These are phyloP conservation scores for Tipula confusa DNA, from an alignment of 2,888 invertebrate species.

Conservation along the genomic window DNA sequence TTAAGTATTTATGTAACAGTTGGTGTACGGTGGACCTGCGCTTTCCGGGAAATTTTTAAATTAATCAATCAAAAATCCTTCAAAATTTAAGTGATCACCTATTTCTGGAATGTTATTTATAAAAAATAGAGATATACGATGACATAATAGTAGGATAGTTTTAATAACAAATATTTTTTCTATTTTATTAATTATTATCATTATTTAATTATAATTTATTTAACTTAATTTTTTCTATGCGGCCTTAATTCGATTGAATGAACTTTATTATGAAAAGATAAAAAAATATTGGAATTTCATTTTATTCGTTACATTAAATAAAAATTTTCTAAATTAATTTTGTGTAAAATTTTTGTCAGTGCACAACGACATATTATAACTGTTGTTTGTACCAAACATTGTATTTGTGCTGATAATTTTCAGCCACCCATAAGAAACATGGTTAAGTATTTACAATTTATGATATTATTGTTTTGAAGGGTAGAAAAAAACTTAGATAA, in stretches of 20 bases:
- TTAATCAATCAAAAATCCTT: too few species aligned
- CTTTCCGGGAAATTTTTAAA: too few species aligned
- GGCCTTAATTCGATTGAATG: neutral
- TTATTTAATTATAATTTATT: neutral
- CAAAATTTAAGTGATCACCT: too few species aligned
- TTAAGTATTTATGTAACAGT: too few species aligned
- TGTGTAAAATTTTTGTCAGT: neutral
- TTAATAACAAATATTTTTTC: neutral
- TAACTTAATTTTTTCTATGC: neutral
- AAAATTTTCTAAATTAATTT: neutral
- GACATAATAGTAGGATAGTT: neutral
- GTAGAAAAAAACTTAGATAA: neutral
- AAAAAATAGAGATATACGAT: too few species aligned
- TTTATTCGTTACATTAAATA: neutral
- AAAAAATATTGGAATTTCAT: too few species aligned
- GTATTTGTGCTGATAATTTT: neutral
- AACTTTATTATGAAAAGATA: too few species aligned
- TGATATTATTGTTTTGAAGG: neutral
- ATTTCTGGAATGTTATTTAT: too few species aligned
- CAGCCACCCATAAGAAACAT: neutral
- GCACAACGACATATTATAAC: neutral
- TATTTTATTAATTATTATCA: neutral
- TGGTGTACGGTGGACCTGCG: too few species aligned
- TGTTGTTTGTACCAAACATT: neutral
- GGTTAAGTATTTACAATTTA: neutral